Base-by-base conservation (phyloP, 2,888 invertebrate genomes). In the Oscheius sp. region DNA sequence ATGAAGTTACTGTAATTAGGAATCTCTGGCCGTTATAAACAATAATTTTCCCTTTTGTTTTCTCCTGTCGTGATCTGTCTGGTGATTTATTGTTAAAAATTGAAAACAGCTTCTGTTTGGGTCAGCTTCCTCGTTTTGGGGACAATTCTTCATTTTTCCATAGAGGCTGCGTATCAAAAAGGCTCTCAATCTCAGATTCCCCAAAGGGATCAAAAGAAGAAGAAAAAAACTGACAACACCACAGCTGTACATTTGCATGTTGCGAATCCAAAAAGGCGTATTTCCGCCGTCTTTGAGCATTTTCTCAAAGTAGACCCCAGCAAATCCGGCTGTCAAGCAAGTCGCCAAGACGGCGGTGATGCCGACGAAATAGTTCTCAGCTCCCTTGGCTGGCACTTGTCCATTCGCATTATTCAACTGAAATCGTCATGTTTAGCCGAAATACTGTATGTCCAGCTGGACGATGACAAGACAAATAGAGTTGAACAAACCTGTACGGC, bases 221-320 rank as follows among this genome's bases (percentile, higher is more conserved):
- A n/a, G n/a, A n/a, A n/a, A n/a, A n/a, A n/a, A n/a, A n/a, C n/a
- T n/a, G 2, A 86, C 73, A 67, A 85, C 75, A 48, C 87, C 87
- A 65, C 84, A 86, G 20, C 79, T 78, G 76, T 87, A 87, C 84
- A 87, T 85, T 72, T 87, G 86, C 76, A 87, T 72, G 67, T 87
- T 87, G 23, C 87, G 75, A 55, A 87, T 78, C 87, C 87, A 87
- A 65, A 87, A 85, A 2, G 87, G 81, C 4, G 85, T 84, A 27
- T 69, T 64, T 23, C 82, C 78, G 1, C 82, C 82, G 67, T 86
- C 85, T 70, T 87, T 87, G 15, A 87, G 80, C 86, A 87, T 86
- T 69, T 81, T 86, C 74, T 87, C 87, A 64, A 87, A 87, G 67
- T 86, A 87, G 31, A 87, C 87, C 80, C 87, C 87, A 3, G 87